Evolutionary conservation across 2,888 invertebrate genomes (phyloP).

Genomic region (Heliconius hortense): DNA sequence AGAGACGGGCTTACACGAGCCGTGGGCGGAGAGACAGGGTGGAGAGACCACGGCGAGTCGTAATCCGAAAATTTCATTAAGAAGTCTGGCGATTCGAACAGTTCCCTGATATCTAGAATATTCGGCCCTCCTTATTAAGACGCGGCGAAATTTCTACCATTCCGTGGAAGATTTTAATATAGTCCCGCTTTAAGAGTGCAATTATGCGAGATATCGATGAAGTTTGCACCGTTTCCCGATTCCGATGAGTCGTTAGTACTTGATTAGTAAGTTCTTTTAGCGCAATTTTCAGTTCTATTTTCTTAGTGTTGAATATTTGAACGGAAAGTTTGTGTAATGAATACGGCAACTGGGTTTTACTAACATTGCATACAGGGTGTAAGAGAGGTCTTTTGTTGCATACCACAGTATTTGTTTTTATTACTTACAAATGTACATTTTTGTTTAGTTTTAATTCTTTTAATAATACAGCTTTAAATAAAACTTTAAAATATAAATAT

Average conservation of each 20-base stretch:
- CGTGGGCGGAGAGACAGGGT: slow-evolving; percentile 52
- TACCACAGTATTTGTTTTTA: slow-evolving; percentile 2
- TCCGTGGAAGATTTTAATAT: slow-evolving; percentile 67
- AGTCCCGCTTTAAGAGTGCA: slow-evolving; percentile 60
- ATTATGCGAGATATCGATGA: slow-evolving; percentile 60
- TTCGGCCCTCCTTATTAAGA: slow-evolving; percentile 73
- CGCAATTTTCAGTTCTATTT: slow-evolving; percentile 38
- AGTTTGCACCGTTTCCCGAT: slow-evolving; percentile 46
- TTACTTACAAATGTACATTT: neutral
- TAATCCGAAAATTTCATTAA: slow-evolving; percentile 82
- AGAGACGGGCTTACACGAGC: slow-evolving; percentile 55
- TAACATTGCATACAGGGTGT: neutral
- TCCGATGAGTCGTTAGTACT: slow-evolving; percentile 52
- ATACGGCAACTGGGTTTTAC: slow-evolving; percentile 4
- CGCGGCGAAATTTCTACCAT: slow-evolving; percentile 67
- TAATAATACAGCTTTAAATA: too few species aligned
- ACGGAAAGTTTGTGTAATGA: slow-evolving; percentile 25
- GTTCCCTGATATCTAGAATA: slow-evolving; percentile 77
- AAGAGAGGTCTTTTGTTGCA: neutral
- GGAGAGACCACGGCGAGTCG: slow-evolving; percentile 57
- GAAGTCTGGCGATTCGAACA: slow-evolving; percentile 75
- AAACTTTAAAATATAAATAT: neutral
- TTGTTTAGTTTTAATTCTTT: neutral
- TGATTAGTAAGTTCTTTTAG: slow-evolving; percentile 50
- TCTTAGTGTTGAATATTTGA: slow-evolving; percentile 28